Evolutionary conservation across 2,888 invertebrate species (phyloP), one percentile per base, ranked within the genome.

Genomic region (Lamellibrachia columna): DNA sequence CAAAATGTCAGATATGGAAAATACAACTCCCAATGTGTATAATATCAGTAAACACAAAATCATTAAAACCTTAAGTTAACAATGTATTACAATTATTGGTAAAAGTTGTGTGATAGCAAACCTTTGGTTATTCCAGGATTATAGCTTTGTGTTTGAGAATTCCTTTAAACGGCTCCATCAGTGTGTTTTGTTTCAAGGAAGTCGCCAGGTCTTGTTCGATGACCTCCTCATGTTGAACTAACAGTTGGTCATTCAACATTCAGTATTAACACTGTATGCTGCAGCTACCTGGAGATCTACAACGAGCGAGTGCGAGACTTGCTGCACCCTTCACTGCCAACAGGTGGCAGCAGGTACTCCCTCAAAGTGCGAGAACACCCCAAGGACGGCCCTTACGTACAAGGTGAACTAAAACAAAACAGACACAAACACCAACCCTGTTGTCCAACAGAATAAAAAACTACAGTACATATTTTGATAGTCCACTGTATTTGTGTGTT

Each of bases 261-360:
- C 22, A 22, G 75, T 75, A 75, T 22, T 75, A 6, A 75, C 75
- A 22, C 75, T 22, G 75, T 75, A 75, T 22, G 22, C n/a, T 75
- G 22, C 93, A 98, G 98, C 96, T 98, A 98, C 96, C 97, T 98
- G 94, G 98, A 98, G 97, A 98, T 98, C 94, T 98, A 98, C 97
- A 98, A 98, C 96, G 98, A 98, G 96, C 97, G 97, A 94, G 98
- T 98, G n/a, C 97, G 98, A 94, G 98, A 98, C 96, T 96, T 98
- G 93, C 96, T 98, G 91, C 94, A 95, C 92, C 93, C 95, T 40
- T 93, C 95, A 90, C 53, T 92, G n/a, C 92, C 93, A 58, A 93
- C 55, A 93, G 55, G 94, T 94, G 92, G 93, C 94, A 95, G 96
- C 91, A 95, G 96, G 58, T 98, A 98, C 96, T 98, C 98, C 92